These are phyloP conservation scores for Porites evermanni DNA, from an alignment of 92 coral and sea anemone genomes.

Conservation along the genomic window DNA sequence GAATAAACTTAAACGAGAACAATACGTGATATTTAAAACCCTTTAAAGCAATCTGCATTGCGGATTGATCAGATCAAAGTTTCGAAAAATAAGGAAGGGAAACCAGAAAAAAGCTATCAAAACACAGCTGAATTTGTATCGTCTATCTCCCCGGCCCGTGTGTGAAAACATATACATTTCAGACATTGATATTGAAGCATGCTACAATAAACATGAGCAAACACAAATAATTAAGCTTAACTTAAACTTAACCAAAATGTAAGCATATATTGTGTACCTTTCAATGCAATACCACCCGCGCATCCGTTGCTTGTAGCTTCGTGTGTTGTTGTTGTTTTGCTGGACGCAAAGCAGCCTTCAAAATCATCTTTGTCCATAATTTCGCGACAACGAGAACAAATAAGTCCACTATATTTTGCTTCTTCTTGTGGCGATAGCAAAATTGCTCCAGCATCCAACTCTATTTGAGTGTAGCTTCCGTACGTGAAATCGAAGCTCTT, in stretches of 20 bases:
- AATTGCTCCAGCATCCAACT: conserved; percentile 4
- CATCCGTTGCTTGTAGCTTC: not conserved
- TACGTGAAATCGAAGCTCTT: not conserved
- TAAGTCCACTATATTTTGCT: not conserved
- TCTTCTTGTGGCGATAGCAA: not conserved
- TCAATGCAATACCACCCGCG: conserved; percentile 8
- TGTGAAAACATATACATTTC: no score
- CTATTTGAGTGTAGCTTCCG: conserved; percentile 8
- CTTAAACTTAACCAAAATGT: not conserved
- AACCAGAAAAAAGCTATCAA: no score
- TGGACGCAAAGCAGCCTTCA: not conserved
- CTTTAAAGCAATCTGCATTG: no score
- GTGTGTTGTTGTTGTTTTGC: conserved; percentile 5
- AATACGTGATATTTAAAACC: no score
- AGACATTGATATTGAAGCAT: not conserved
- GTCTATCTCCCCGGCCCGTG: no score
- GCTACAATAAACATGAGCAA: not conserved
- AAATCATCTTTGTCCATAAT: not conserved
- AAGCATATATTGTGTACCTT: not conserved
- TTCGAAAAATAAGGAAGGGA: no score
- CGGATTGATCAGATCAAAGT: no score
- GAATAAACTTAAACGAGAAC: no score
- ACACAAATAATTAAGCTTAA: not conserved
- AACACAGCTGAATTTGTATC: no score
- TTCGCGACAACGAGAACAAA: conserved; percentile 8